phyloP scores from a whole-genome alignment of 2,113 vertebrate genomes.

The Perca schrenkii region DNA sequence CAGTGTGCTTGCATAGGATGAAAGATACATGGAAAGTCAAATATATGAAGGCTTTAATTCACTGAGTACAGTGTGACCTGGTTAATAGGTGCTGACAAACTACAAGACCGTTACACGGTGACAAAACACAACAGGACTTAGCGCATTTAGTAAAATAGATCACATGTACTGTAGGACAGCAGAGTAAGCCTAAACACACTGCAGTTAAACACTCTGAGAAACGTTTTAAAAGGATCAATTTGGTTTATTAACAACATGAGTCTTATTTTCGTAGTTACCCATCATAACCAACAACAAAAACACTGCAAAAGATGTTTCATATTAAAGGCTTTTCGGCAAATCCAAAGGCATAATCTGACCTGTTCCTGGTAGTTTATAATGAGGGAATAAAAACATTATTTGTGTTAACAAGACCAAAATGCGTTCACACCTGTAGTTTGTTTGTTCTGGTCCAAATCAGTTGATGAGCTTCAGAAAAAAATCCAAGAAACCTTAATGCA shows the following conservation, averaged over 20 bases:
- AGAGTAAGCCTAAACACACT: background rate
- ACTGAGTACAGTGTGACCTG: background rate
- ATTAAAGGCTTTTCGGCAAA: background rate
- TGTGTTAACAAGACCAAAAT: background rate
- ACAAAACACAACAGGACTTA: background rate
- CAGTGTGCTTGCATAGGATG: background rate
- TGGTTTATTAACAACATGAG: background rate
- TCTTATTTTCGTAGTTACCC: background rate
- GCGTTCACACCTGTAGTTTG: no score
- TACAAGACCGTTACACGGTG: conserved; percentile 2
- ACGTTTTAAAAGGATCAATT: background rate
- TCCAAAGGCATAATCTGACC: background rate
- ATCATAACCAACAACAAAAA: background rate
- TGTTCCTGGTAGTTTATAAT: background rate
- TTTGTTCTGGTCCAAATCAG: no score
- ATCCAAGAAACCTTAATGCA: no score
- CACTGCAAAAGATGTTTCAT: background rate
- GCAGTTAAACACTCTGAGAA: background rate
- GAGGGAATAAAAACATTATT: background rate
- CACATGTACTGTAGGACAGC: no score
- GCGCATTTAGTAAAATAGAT: background rate
- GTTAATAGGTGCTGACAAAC: conserved; percentile 1
- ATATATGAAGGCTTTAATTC: background rate
- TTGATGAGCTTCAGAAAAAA: no score
- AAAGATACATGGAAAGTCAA: background rate